Conservation (phyloP, 1,140 invertebrate genomes). For the Papilio dardanus region DNA sequence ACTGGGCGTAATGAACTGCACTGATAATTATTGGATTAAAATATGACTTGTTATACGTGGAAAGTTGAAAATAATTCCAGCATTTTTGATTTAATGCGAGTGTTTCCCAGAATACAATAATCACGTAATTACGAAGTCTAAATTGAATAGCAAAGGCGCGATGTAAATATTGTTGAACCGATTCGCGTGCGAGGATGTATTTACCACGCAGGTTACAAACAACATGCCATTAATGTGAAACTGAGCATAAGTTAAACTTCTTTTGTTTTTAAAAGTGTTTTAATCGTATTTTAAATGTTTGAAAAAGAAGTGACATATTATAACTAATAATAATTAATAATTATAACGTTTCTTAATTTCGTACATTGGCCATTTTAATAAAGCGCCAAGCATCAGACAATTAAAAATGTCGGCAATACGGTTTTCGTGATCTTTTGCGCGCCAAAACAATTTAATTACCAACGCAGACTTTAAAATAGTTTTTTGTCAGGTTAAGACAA, state of each 20-base stretch:
- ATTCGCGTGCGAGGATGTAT: slow-evolving; percentile 9
- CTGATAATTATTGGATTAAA: not conserved
- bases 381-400: not conserved
- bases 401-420: not conserved
- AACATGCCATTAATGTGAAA: slow-evolving; percentile 23
- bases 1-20: not conserved
- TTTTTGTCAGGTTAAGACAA: not conserved
- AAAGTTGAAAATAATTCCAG: slow-evolving; percentile 24
- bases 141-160: not conserved
- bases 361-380: not conserved
- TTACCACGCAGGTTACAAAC: slow-evolving; percentile 12
- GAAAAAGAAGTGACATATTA: no score
- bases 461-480: not conserved
- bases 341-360: no score
- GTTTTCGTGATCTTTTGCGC: not conserved
- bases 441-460: not conserved
- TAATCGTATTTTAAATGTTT: not conserved
- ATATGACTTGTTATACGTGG: not conserved
- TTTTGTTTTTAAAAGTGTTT: slow-evolving; percentile 15
- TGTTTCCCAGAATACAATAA: slow-evolving; percentile 20
- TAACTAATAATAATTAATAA: no score
- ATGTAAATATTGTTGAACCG: not conserved
- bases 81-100: slow-evolving; percentile 5
- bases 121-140: slow-evolving; percentile 16
- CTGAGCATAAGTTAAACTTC: not conserved